Percentiles rank a stretch among this genome's conserved stretches.
These are phyloP conservation scores for Acarapis woodi DNA, from an alignment of 1,140 invertebrate genomes.

Conservation along the genomic window DNA sequence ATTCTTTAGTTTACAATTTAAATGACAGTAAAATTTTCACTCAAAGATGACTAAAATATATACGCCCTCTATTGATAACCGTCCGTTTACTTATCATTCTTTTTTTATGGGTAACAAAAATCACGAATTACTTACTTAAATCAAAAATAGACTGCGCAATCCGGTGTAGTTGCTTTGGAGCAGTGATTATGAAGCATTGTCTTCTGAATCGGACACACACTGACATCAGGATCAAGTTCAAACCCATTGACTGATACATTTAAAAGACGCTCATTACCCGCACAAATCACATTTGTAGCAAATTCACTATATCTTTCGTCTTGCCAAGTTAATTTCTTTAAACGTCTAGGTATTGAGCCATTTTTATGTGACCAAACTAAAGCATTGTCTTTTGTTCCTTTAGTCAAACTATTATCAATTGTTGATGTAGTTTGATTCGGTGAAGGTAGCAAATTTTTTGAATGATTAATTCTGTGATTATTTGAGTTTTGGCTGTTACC, in stretches of 20 bases:
- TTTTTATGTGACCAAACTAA: too few species aligned
- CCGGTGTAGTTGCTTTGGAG: slow-evolving; percentile 20
- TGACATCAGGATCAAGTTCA: slow-evolving; percentile 23
- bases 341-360: slow-evolving; percentile 29
- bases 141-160: slow-evolving; percentile 27
- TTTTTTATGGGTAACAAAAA: neutral
- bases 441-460: slow-evolving; percentile 5
- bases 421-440: slow-evolving; percentile 2
- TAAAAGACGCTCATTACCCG: neutral
- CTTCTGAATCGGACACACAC: slow-evolving; percentile 21
- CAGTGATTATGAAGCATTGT: slow-evolving; percentile 11
- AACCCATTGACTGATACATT: slow-evolving; percentile 11
- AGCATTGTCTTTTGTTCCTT: too few species aligned
- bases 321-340: slow-evolving; percentile 41
- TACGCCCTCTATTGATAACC: too few species aligned
- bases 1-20: too few species aligned
- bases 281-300: slow-evolving; percentile 3
- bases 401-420: too few species aligned
- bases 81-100: too few species aligned
- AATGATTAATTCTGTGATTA: neutral
- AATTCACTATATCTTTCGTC: slow-evolving; percentile 23
- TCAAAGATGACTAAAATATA: too few species aligned
- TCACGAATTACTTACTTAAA: neutral
- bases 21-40: too few species aligned
- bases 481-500: neutral